Evolutionary conservation across 1,140 invertebrate species (phyloP), one percentile per base, ranked within the genome.

Genomic region (Hydropsyche tenuis): DNA sequence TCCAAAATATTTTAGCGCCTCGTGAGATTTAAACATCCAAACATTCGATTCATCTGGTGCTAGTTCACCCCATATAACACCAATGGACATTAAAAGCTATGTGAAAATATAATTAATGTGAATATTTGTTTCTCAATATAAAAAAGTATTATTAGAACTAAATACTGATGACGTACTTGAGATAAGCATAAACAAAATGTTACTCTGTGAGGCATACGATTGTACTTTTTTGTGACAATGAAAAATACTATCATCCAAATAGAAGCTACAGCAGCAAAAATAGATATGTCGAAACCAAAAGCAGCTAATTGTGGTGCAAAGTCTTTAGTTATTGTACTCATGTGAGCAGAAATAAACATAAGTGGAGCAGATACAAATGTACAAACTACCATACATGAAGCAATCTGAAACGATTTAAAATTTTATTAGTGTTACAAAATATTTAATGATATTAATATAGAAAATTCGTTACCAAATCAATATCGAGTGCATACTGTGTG

Each of bases 301-400:
- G 85, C 82, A 80, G 91, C 89, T n/a, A 97, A 81, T 76, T 95
- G 88, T 69, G 88, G 86, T 5, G 93, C 85, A 83, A 93, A 93
- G 80, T 93, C 88, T 76, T 90, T 89, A 65, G 90, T 91, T 22
- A 95, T 86, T 12, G 90, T 89, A 73, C 97, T 93, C 88, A 98
- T 92, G 86, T 95, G 95, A 5, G 96, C 96, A 0, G 96, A 97
- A 43, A 97, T 88, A 81, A 97, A 97, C 92, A 98, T 98, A 48
- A 98, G 84, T 0, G 96, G 96, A 0, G 94, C 96, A 11, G 95
- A 96, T 42, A 98, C 83, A 81, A 98, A 95, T 0, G 96, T 98
- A 75, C 95, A 96, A 1, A 94, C 91, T 3, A 98, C 95, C 92
- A 98, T 94, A 48, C 93, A 92, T 73, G 92, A 93, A 1, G 96